Base-by-base conservation (phyloP, 2,888 invertebrate genomes). In the Macrosoma leucophasiata region DNA sequence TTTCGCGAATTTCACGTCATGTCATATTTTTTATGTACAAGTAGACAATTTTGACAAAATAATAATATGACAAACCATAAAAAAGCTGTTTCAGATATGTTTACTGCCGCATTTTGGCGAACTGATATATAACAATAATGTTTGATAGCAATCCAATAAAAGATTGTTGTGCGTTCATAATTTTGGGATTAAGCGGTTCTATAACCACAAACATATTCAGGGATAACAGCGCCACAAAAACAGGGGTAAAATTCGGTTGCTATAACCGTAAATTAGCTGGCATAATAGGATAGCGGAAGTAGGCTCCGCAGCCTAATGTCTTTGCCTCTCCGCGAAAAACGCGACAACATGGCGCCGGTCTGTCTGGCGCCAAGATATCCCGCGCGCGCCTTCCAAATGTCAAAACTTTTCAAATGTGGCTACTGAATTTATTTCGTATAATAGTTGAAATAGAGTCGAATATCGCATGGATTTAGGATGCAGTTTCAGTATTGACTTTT, bases 251-350 rank as follows among this genome's bases (percentile, higher is more conserved):
- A 58, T 69, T 64, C 48, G 52, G 47, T 38, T 42, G 48, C 57
- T 46, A 71, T 71, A 72, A 71, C 62, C 59, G 62, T 76, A 78
- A 76, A 76, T 78, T 72, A 74, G 68, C 55, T 43, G 35, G 45
- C 51, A 64, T 71, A 76, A 77, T 67, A 69, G 63, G 52, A 49
- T 48, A 47, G 59, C 72, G 76, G 78, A 76, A 78, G 68, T 57
- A 31, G 60, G 65, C 62, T 56, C 60, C 55, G 60, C 51, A 55
- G 56, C 52, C 53, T 43, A 61, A 62, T 62, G 65, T 55, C 62
- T 52, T 57, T 53, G 69, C 69, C 65, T 56, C 56, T 45, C 50
- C 43, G 62, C 58, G 58, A 61, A 59, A 50, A 23, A 34, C 33
- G 58, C 64, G 64, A 46, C 65, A 73, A 67, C 28, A 69, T 71